phyloP scores from a whole-genome alignment of 1,140 invertebrate genomes.

The Homalodisca vitripennis region DNA sequence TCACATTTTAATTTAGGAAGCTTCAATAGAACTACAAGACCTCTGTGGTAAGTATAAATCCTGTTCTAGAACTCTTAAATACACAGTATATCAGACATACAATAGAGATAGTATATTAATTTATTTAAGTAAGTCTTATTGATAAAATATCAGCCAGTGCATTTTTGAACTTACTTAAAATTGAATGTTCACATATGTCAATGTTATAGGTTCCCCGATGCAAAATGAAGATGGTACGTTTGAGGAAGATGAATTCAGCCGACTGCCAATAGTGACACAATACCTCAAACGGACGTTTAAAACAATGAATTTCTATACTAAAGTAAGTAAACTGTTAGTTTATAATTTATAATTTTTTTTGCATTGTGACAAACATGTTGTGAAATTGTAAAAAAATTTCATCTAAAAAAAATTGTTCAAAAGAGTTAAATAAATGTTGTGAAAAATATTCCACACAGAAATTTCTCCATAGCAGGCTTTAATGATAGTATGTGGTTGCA shows the following conservation, averaged over 20 bases:
- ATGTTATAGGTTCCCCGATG: slow-evolving; percentile 69
- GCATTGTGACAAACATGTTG: no score
- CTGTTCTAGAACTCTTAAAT: background rate
- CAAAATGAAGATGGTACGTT: slow-evolving; percentile 70
- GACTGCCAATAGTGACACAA: slow-evolving; percentile 66
- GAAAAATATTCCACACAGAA: no score
- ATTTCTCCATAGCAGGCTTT: slow-evolving; percentile 21
- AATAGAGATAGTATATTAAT: background rate
- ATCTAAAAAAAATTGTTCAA: background rate
- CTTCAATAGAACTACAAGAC: no score
- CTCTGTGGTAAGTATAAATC: no score
- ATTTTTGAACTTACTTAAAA: background rate
- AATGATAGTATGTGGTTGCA: slow-evolving; percentile 47
- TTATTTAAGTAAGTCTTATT: background rate
- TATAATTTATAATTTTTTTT: no score
- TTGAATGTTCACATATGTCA: no score
- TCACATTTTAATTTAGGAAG: no score
- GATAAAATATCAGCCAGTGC: background rate
- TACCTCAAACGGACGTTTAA: slow-evolving; percentile 71
- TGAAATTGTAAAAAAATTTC: background rate
- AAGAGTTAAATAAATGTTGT: no score
- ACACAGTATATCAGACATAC: background rate
- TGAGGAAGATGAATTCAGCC: slow-evolving; percentile 78
- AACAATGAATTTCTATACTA: slow-evolving; percentile 75
- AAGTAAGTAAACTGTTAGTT: slow-evolving; percentile 51